These are phyloP conservation scores for Phainopepla nitens DNA, from an alignment of 2,113 vertebrate species.

Conservation along the genomic window DNA sequence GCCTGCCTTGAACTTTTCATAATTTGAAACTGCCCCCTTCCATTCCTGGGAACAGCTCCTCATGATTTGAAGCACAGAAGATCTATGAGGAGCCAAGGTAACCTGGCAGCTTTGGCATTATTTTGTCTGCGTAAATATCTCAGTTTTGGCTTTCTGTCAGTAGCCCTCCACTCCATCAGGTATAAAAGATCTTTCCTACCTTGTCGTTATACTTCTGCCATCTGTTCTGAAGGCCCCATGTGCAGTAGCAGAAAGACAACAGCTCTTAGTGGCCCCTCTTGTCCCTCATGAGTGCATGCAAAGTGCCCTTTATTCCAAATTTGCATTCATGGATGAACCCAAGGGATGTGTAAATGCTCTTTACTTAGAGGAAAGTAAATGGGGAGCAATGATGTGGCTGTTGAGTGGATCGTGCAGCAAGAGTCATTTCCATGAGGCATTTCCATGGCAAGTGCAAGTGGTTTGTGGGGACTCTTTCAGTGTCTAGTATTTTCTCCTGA, in stretches of 20 bases:
- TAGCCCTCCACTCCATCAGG: neutral
- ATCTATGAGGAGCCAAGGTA: neutral
- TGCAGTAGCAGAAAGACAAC: neutral
- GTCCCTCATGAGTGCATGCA: neutral
- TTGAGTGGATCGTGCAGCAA: neutral
- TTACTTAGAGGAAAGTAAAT: neutral
- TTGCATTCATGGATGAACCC: neutral
- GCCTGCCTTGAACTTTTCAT: neutral
- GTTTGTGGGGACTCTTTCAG: neutral
- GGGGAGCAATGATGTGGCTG: neutral
- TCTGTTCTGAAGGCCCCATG: neutral
- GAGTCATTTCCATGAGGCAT: too few relatives aligned
- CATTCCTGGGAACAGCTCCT: neutral
- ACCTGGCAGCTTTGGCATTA: neutral
- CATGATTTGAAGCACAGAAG: fast-evolving
- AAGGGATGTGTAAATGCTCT: neutral
- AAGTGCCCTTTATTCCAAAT: neutral
- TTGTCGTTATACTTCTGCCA: neutral
- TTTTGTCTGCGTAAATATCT: neutral
- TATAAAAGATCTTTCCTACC: neutral
- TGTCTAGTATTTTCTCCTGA: neutral
- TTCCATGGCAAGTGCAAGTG: neutral
- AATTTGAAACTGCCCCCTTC: neutral
- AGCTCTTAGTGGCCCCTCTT: too few relatives aligned
- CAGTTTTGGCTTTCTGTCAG: neutral